Percentiles rank a stretch among this genome's conserved stretches.
phyloP scores from a whole-genome alignment of 2,797 vertebrate genomes.

The Cheirogaleus major region DNA sequence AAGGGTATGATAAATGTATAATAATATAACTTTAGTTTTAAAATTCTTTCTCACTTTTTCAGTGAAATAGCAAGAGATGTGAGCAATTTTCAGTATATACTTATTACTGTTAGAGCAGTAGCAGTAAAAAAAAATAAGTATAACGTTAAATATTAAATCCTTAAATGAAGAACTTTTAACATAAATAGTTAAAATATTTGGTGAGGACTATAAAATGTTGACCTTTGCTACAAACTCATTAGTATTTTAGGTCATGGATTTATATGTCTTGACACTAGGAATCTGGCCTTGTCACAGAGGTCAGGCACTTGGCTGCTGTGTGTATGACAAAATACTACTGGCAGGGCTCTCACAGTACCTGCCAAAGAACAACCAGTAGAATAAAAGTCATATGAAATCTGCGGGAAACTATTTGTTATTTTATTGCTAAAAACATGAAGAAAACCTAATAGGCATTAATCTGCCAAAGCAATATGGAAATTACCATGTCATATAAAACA shows the following conservation, averaged over 20 bases:
- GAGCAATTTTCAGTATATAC: background rate
- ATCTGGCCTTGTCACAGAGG: background rate
- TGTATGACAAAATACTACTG: background rate
- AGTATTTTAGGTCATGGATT: slow-evolving; percentile 35
- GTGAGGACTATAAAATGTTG: background rate
- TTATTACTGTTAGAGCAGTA: background rate
- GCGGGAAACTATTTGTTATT: slow-evolving; percentile 44
- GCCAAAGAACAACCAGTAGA: slow-evolving; percentile 18
- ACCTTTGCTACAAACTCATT: background rate
- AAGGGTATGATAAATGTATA: background rate
- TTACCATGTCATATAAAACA: background rate
- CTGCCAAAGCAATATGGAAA: background rate
- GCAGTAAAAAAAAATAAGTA: slow-evolving; percentile 3
- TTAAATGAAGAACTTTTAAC: background rate
- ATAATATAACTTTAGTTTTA: background rate
- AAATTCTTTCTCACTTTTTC: background rate
- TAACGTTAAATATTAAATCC: background rate
- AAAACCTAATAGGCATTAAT: background rate
- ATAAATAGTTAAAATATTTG: slow-evolving; percentile 33
- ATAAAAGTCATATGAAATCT: background rate
- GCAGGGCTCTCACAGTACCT: background rate
- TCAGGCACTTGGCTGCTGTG: background rate
- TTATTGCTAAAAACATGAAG: slow-evolving; percentile 35
- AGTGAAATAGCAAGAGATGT: background rate
- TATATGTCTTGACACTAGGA: slow-evolving; percentile 23